phyloP scores from a whole-genome alignment of 1,140 invertebrate genomes.

The Drosophila biarmipes region DNA sequence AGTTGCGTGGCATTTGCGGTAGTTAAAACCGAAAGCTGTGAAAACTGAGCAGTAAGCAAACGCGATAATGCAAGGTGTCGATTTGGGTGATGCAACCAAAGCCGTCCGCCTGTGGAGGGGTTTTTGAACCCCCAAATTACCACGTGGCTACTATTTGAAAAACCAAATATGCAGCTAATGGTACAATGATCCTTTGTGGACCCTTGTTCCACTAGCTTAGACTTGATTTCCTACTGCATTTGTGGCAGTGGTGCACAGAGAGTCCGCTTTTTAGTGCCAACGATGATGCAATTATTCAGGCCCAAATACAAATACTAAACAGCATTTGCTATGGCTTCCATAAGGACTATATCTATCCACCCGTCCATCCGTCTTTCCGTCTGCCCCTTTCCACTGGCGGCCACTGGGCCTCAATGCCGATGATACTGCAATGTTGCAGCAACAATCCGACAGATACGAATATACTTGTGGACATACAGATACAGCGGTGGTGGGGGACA shows the following conservation, averaged over 20 bases:
- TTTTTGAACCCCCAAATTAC: not conserved
- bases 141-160: no score
- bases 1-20: conserved; percentile 40
- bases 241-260: conserved; percentile 4
- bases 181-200: no score
- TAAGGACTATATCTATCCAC: conserved; percentile 22
- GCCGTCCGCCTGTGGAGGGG: not conserved
- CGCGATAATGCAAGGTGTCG: conserved; percentile 24
- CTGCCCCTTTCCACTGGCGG: conserved; percentile 14
- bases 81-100: conserved; percentile 9
- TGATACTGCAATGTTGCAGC: conserved; percentile 47
- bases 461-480: conserved; percentile 13
- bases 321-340: conserved; percentile 44
- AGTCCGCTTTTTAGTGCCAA: conserved; percentile 14
- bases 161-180: no score
- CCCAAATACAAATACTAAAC: conserved; percentile 22
- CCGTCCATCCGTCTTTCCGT: conserved; percentile 1
- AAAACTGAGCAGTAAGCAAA: conserved; percentile 17
- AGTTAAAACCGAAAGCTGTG: conserved; percentile 18
- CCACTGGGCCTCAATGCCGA: conserved; percentile 6
- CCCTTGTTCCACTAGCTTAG: not conserved
- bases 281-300: conserved; percentile 42
- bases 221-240: not conserved
- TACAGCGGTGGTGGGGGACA: conserved; percentile 3
- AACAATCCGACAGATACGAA: conserved; percentile 43